A percentile compares a stretch with the other conserved stretches of the same genome.
These are phyloP conservation scores for Enteromius afrohamiltoni DNA, from an alignment of 2,797 vertebrate genomes.

Conservation along the genomic window DNA sequence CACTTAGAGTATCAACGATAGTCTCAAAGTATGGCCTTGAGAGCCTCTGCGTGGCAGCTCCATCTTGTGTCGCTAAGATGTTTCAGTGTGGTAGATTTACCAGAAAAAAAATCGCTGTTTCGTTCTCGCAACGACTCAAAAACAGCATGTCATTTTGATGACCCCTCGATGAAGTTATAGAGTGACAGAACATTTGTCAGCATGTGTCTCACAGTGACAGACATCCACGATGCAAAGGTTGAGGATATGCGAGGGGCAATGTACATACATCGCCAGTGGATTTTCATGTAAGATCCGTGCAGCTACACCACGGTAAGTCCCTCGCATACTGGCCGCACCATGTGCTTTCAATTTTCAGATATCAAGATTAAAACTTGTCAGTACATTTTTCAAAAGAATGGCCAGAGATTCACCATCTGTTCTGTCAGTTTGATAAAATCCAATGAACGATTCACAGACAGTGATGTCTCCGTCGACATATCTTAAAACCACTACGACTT, in stretches of 20 bases:
- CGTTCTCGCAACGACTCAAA: neutral
- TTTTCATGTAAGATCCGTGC: too few relatives aligned
- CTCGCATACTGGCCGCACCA: neutral
- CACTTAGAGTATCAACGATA: slow-evolving; percentile 9
- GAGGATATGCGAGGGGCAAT: neutral
- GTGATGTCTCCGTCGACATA: too few relatives aligned
- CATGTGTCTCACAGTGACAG: neutral
- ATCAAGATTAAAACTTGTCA: neutral
- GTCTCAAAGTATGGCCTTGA: neutral
- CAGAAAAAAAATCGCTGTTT: neutral
- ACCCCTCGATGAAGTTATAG: neutral
- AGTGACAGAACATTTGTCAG: neutral
- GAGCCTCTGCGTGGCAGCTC: neutral
- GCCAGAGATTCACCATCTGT: too few relatives aligned
- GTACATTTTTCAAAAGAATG: too few relatives aligned
- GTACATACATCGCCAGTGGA: neutral
- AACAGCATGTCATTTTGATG: neutral
- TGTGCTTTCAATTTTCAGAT: neutral
- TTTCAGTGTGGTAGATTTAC: neutral
- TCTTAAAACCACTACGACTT: too few relatives aligned
- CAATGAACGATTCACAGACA: neutral
- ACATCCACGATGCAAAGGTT: neutral
- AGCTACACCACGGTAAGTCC: neutral
- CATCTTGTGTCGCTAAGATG: neutral
- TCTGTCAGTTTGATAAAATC: too few relatives aligned